These are phyloP conservation scores for Saccopteryx leptura DNA, from an alignment of 2,113 vertebrate species.

Conservation along the genomic window DNA sequence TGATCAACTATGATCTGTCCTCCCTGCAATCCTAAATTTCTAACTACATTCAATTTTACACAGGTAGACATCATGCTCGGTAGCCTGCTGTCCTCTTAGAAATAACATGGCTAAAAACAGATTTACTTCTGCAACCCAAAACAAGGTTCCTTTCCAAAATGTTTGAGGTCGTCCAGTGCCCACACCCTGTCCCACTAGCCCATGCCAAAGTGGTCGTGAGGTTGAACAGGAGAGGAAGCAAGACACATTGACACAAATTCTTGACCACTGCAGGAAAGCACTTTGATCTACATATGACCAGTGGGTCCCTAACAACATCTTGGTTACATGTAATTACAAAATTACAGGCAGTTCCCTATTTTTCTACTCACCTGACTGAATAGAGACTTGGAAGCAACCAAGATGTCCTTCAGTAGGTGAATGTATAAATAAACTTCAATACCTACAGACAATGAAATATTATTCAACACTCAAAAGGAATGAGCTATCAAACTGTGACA, in stretches of 20 bases:
- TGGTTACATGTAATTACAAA: conserved; percentile 22
- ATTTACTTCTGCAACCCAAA: background rate
- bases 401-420: background rate
- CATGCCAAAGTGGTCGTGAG: background rate
- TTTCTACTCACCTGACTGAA: background rate
- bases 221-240: background rate
- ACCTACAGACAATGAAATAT: background rate
- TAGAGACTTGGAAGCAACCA: conserved; percentile 31
- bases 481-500: background rate
- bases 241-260: background rate
- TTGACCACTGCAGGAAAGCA: conserved; percentile 10
- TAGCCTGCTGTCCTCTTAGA: conserved; percentile 3
- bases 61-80: background rate
- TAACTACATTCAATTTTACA: background rate
- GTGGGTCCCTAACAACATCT: conserved; percentile 4
- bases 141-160: conserved; percentile 52
- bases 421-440: background rate
- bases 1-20: background rate
- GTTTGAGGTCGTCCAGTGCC: background rate
- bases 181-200: conserved; percentile 3
- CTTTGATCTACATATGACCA: background rate
- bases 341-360: background rate
- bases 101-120: conserved; percentile 54
- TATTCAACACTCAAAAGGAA: conserved; percentile 15
- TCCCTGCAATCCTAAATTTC: background rate